Evolutionary conservation across 2,113 vertebrate species (phyloP).

Genomic region (Lutjanus erythropterus): DNA sequence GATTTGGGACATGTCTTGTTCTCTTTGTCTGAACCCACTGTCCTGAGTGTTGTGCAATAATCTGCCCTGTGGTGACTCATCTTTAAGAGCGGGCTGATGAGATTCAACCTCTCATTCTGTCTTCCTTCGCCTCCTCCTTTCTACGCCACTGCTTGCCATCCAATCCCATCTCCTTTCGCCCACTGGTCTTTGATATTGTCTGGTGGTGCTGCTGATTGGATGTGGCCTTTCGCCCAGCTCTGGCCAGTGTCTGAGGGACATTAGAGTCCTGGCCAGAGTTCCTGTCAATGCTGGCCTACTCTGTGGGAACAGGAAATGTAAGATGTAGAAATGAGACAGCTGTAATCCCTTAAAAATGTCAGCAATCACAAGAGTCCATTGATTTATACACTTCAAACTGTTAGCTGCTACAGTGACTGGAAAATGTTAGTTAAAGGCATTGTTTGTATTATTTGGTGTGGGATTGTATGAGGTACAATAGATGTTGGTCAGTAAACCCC

Average conservation of each 20-base stretch:
- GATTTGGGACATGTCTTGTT: constrained; percentile 44
- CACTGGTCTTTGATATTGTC: constrained; percentile 66
- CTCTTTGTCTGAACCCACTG: constrained; percentile 44
- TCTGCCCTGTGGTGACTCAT: constrained; percentile 57
- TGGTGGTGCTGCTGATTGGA: constrained; percentile 62
- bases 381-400: constrained; percentile 44
- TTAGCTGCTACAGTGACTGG: background rate
- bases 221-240: constrained; percentile 59
- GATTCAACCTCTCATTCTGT: constrained; percentile 59
- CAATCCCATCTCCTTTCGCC: constrained; percentile 56
- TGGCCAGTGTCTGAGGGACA: constrained; percentile 34
- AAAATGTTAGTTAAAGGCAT: constrained; percentile 24
- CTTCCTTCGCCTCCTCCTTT: constrained; percentile 36
- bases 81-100: constrained; percentile 58
- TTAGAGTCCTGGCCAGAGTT: constrained; percentile 41
- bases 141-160: constrained; percentile 28
- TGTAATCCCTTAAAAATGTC: constrained; percentile 59
- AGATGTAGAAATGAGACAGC: constrained; percentile 55
- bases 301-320: constrained; percentile 43
- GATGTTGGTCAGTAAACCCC: too few species aligned
- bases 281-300: constrained; percentile 40
- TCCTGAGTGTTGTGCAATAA: constrained; percentile 55
- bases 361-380: constrained; percentile 47
- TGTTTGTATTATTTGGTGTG: too few species aligned
- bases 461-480: too few species aligned